Conservation (phyloP, 2,113 vertebrate genomes). For the Lagopus muta region DNA sequence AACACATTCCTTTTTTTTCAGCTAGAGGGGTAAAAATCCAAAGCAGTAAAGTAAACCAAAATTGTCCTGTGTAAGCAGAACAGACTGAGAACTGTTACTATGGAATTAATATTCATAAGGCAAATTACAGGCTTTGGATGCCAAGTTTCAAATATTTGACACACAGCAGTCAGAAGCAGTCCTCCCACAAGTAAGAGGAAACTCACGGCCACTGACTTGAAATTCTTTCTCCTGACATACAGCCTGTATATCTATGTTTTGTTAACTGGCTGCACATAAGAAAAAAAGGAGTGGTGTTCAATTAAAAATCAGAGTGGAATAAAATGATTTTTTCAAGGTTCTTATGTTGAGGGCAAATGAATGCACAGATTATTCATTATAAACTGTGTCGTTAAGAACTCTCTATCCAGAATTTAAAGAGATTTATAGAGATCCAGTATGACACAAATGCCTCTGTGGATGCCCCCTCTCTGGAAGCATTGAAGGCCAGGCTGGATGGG, state of each 20-base stretch:
- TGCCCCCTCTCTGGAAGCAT: too few species aligned
- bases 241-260: neutral
- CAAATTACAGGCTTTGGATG: neutral
- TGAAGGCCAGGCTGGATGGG: too few species aligned
- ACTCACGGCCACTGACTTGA: neutral
- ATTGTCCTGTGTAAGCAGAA: neutral
- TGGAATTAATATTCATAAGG: neutral
- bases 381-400: neutral
- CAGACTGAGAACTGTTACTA: neutral
- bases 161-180: neutral
- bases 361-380: neutral
- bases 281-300: neutral
- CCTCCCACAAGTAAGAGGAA: neutral
- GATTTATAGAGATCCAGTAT: neutral
- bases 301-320: neutral
- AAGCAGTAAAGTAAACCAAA: neutral
- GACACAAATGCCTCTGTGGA: neutral
- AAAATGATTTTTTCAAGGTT: neutral
- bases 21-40: neutral
- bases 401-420: neutral
- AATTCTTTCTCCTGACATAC: neutral
- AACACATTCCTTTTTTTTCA: neutral
- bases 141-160: neutral
- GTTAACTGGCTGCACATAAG: neutral
- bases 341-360: neutral